Evolutionary conservation across 92 coral and sea anemone species (phyloP).

Genomic region (Diadumene lineata): DNA sequence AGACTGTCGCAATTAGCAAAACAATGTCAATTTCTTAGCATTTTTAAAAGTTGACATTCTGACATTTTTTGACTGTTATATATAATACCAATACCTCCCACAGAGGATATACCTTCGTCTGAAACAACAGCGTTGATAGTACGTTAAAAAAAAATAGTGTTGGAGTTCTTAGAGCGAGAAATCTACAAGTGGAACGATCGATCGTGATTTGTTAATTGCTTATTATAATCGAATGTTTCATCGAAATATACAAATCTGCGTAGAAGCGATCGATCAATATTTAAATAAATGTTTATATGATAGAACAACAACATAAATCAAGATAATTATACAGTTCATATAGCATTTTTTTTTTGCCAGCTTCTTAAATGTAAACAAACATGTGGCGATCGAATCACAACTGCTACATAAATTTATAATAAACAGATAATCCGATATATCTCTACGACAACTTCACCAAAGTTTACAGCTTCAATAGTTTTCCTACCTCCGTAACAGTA

Average conservation of each 20-base stretch:
- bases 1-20: background rate
- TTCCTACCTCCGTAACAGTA: constrained; percentile 21
- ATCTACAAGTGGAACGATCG: too few species aligned
- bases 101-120: background rate
- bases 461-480: background rate
- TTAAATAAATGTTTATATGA: too few species aligned
- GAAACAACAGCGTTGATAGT: background rate
- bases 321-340: too few species aligned
- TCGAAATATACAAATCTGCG: too few species aligned
- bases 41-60: background rate
- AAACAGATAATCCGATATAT: background rate
- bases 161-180: too few species aligned
- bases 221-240: too few species aligned
- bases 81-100: background rate
- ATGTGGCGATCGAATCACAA: background rate
- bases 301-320: background rate
- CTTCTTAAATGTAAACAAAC: background rate
- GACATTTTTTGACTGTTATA: background rate
- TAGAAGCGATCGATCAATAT: too few species aligned
- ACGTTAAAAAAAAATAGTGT: too few species aligned
- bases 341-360: too few species aligned
- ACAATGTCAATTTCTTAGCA: background rate
- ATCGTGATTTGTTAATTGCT: too few species aligned
- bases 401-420: background rate
- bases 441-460: background rate